Evolutionary conservation across 2,797 vertebrate species (phyloP), one percentile per base, ranked within the genome.

Genomic region (Coregonus sp.): DNA sequence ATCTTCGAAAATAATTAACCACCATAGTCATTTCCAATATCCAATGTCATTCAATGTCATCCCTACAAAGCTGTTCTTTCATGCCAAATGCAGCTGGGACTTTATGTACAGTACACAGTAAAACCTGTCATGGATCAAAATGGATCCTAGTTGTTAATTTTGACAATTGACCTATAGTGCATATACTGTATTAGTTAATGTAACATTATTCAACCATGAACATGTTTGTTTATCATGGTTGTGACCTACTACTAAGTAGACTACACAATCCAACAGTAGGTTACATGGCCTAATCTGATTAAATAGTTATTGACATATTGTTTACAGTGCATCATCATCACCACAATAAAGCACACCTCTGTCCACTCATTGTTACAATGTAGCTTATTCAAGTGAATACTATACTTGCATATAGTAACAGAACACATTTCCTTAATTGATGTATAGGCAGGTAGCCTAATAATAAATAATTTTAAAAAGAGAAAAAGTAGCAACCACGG

Each of bases 11-110:
- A 56, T 54, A 20, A 47, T 52, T 31, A 70, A 52, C n/a, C 31
- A 76, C 2, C 18, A 15, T 37, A 56, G 33, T n/a, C 11, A 82
- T 65, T 70, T 72, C 70, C 52, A 70, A 81, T 71, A 81, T 69
- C 86, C 92, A 94, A 92, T 93, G 92, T 94, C 93, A 93, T 89
- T 80, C 92, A 93, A 93, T 93, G 92, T 93, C 93, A 90, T 65
- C 4, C 75, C 56, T 73, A 75, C 54, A 65, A 66, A 80, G 52
- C 25, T 5, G 61, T 54, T 66, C 40, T 75, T 51, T 47, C 9
- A 75, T 52, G 20, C 31, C 50, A 66, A 52, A 52, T 16, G 56
- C 16, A 31, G 65, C 50, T 14, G 4, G 6, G 25, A 4, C 35
- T 18, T 72, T 72, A n/a, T 15, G 20, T 25, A 15, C 29, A 35